Percentiles rank a stretch among this genome's conserved stretches.
phyloP scores from a whole-genome alignment of 1,140 invertebrate species.

The Rhyacophila brunnea region DNA sequence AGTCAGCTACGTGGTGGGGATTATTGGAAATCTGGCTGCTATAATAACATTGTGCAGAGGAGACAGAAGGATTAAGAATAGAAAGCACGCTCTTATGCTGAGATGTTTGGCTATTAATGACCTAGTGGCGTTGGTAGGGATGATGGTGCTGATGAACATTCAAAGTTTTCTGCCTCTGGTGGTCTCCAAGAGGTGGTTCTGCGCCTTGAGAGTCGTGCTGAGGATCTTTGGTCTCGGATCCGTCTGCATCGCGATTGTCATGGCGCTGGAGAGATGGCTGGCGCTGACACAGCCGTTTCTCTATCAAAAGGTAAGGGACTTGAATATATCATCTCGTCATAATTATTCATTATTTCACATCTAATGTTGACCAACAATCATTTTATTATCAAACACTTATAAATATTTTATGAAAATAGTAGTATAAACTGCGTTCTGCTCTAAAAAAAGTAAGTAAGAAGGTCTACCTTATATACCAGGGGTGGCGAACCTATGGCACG shows the following conservation, averaged over 20 bases:
- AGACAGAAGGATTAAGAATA: slow-evolving; percentile 66
- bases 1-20: slow-evolving; percentile 47
- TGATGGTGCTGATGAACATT: slow-evolving; percentile 55
- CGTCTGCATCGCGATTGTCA: slow-evolving; percentile 81
- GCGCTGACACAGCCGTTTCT: slow-evolving; percentile 83
- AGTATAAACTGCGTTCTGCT: too few species aligned
- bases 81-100: slow-evolving; percentile 77
- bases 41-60: slow-evolving; percentile 46
- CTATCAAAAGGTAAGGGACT: slow-evolving; percentile 75
- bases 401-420: too few species aligned
- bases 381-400: too few species aligned
- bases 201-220: slow-evolving; percentile 70
- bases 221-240: slow-evolving; percentile 81
- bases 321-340: neutral
- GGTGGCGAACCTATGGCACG: too few species aligned
- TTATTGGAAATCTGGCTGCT: slow-evolving; percentile 47
- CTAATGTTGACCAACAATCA: neutral
- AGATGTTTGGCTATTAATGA: slow-evolving; percentile 76
- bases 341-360: neutral
- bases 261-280: slow-evolving; percentile 83
- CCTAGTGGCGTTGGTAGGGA: slow-evolving; percentile 71
- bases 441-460: too few species aligned
- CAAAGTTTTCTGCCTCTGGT: slow-evolving; percentile 43
- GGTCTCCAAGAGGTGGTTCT: slow-evolving; percentile 54
- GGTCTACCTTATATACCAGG: too few species aligned